Conservation (phyloP, 2,888 invertebrate genomes). For the Callosobruchus maculatus region DNA sequence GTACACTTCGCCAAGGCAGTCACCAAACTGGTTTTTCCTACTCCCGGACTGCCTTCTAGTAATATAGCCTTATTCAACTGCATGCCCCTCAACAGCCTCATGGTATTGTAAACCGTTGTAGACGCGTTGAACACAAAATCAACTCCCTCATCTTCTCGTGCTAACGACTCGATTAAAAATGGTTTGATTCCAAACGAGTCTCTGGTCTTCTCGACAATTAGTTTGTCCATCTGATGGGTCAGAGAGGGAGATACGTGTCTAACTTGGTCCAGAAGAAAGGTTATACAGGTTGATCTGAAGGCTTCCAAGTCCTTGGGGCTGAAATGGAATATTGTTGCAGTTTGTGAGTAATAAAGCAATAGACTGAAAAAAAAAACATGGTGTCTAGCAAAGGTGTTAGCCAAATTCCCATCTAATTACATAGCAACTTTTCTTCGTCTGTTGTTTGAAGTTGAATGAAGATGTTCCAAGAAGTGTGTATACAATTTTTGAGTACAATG, state of each 20-base stretch:
- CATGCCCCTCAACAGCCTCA: conserved; percentile 82
- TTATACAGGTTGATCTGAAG: conserved; percentile 53
- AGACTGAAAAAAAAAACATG: too few species aligned
- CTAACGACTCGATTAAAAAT: conserved; percentile 66
- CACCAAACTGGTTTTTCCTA: conserved; percentile 96
- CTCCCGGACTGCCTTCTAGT: conserved; percentile 96
- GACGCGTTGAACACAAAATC: conserved; percentile 73
- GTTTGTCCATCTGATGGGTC: not conserved
- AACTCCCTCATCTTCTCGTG: conserved; percentile 31
- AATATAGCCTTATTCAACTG: conserved; percentile 90
- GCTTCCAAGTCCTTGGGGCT: conserved; percentile 33
- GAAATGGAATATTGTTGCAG: not conserved
- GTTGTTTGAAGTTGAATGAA: too few species aligned
- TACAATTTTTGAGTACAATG: too few species aligned
- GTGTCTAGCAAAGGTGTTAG: too few species aligned
- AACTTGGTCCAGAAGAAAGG: conserved; percentile 57
- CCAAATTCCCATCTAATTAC: too few species aligned
- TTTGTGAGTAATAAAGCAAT: too few species aligned
- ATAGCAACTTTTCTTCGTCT: too few species aligned
- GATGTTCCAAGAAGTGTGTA: too few species aligned
- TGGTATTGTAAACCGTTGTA: conserved; percentile 76
- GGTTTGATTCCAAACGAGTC: conserved; percentile 62
- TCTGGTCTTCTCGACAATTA: not conserved
- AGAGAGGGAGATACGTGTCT: conserved; percentile 25
- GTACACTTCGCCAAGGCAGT: conserved; percentile 82